Evolutionary conservation across 1,140 invertebrate species (phyloP).

Genomic region (Aradophagus sp.): DNA sequence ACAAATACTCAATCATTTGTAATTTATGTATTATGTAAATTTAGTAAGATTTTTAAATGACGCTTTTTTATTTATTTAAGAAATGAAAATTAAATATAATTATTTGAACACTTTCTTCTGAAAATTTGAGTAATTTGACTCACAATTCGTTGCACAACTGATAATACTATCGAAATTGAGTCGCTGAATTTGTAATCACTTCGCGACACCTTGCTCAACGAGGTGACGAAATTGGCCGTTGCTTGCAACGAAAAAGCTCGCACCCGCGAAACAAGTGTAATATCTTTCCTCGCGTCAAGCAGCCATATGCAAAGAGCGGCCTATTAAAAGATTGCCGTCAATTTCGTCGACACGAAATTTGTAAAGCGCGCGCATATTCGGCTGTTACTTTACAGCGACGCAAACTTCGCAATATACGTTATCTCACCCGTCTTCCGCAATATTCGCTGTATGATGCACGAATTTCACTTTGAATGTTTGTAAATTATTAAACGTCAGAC

Average conservation of each 20-base stretch:
- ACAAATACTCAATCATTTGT: too few species aligned
- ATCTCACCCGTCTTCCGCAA: conserved; percentile 23
- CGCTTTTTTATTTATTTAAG: too few species aligned
- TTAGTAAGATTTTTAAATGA: too few species aligned
- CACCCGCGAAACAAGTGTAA: conserved; percentile 14
- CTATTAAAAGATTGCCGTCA: conserved; percentile 44
- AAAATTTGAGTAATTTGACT: too few species aligned
- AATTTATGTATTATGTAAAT: too few species aligned
- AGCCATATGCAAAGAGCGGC: conserved; percentile 11
- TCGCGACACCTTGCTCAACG: not conserved
- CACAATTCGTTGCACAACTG: too few species aligned
- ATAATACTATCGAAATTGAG: too few species aligned
- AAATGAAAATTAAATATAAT: too few species aligned
- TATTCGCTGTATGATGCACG: conserved; percentile 13
- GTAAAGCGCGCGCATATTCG: conserved; percentile 22
- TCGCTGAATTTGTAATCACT: not conserved
- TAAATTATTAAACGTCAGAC: conserved; percentile 32
- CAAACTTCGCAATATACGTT: conserved; percentile 43
- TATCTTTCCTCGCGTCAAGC: conserved; percentile 19
- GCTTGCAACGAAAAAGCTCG: not conserved
- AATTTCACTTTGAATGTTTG: conserved; percentile 35
- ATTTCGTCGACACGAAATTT: conserved; percentile 36
- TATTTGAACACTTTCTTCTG: too few species aligned
- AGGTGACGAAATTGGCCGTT: not conserved
- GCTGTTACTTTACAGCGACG: conserved; percentile 32